Conservation (phyloP, 2,888 invertebrate genomes). For the Tinea semifulvella region DNA sequence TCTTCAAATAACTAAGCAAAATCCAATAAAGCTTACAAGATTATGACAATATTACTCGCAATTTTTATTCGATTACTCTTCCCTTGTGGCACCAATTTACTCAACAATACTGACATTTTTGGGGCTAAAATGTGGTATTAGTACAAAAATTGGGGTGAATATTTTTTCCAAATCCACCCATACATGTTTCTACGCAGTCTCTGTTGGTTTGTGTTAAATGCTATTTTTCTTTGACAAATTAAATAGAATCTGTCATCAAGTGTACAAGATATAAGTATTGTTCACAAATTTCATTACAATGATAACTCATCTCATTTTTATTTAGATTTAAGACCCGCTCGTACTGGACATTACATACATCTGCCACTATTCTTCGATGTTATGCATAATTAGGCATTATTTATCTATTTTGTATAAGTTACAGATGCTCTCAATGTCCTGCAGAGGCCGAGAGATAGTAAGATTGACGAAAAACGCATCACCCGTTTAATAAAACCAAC, state of each 20-base stretch:
- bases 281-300: constrained; percentile 43
- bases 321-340: constrained; percentile 19
- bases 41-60: constrained; percentile 32
- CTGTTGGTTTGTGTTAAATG: too few species aligned
- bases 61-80: constrained; percentile 46
- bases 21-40: constrained; percentile 20
- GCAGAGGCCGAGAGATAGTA: too few species aligned
- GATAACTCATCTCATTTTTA: constrained; percentile 25
- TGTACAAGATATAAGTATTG: background rate
- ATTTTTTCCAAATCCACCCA: constrained; percentile 25
- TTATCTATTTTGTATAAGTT: too few species aligned
- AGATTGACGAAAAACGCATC: too few species aligned
- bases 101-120: constrained; percentile 34
- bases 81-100: constrained; percentile 51
- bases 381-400: too few species aligned
- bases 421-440: too few species aligned
- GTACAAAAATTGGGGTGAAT: constrained; percentile 35
- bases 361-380: constrained; percentile 10
- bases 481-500: too few species aligned
- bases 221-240: background rate
- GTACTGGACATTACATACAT: constrained; percentile 15
- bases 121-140: constrained; percentile 39
- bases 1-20: background rate
- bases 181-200: too few species aligned
- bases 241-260: too few species aligned